phyloP scores from a whole-genome alignment of 2,888 invertebrate species.

The Hedychridium roseum region DNA sequence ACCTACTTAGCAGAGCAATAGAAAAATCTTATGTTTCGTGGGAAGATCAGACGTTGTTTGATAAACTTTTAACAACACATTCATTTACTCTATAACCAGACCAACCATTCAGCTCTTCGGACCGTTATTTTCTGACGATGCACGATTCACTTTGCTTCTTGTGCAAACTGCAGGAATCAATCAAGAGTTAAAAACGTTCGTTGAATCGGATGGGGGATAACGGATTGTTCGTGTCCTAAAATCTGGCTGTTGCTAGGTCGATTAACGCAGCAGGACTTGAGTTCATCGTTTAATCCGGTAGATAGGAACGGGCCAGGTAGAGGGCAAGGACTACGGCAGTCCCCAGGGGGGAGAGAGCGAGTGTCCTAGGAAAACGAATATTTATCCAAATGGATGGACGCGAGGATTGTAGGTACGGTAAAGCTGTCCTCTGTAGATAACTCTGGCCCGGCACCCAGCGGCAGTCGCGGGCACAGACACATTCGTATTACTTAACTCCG shows the following conservation, averaged over 20 bases:
- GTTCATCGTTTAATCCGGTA: conserved; percentile 13
- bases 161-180: conserved; percentile 13
- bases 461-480: conserved; percentile 53
- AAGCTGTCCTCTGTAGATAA: conserved; percentile 56
- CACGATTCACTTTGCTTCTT: too few species aligned
- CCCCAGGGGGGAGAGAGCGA: not conserved
- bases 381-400: conserved; percentile 53
- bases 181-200: conserved; percentile 15
- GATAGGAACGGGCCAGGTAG: conserved; percentile 3
- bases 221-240: too few species aligned
- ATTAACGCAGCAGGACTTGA: conserved; percentile 2
- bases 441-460: conserved; percentile 45
- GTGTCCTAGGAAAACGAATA: conserved; percentile 41
- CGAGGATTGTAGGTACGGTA: conserved; percentile 42
- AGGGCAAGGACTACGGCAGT: not conserved
- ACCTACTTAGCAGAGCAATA: too few species aligned
- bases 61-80: too few species aligned
- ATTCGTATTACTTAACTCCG: conserved; percentile 68
- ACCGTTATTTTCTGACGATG: too few species aligned
- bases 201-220: not conserved
- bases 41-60: too few species aligned
- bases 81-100: too few species aligned
- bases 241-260: not conserved
- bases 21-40: too few species aligned
- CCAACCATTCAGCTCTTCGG: too few species aligned